Evolutionary conservation across 2,888 invertebrate species (phyloP), one percentile per base, ranked within the genome.

Genomic region (Brenthis ino): DNA sequence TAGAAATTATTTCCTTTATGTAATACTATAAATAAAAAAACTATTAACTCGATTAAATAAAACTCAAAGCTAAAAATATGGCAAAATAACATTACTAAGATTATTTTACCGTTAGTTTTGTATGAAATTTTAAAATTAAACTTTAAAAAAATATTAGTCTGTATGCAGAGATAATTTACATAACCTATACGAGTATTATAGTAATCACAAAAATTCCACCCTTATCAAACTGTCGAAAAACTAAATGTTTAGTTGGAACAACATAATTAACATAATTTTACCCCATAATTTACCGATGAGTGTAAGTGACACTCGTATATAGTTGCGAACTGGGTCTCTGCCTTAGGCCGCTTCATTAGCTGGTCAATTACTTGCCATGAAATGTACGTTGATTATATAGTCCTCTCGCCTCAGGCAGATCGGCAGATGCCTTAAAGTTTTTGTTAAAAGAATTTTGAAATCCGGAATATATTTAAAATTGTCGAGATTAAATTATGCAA

Each of bases 311-410:
- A 89, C 83, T 75, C 79, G 79, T 82, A 80, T 87, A 85, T 84
- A 80, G 80, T 89, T 86, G 88, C 82, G 89, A 91, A 91, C 91
- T 91, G 90, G 87, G 80, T 82, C 86, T 83, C 86, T 83, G 89
- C 91, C 91, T 83, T 74, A 82, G 90, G 91, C 89, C 72, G 77
- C 77, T 87, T 91, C 90, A 92, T 91, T 92, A 91, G 87, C 80
- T 68, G 79, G 75, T 82, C 89, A 89, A 92, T 92, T 92, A 91
- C 86, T 81, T 85, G 79, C 81, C 85, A 86, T 88, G 86, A 87
- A 91, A 92, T 86, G 88, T 84, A 84, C 80, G 84, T 81, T 91
- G 91, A 92, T 92, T 91, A 88, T 86, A 89, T 85, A 81, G 80
- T 77, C 80, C 77, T 73, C 77, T 73, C 70, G 86, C 86, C 85